A percentile compares a stretch with the other conserved stretches of the same genome.
phyloP scores from a whole-genome alignment of 1,140 invertebrate genomes.

The Macrocentrus cingulum region DNA sequence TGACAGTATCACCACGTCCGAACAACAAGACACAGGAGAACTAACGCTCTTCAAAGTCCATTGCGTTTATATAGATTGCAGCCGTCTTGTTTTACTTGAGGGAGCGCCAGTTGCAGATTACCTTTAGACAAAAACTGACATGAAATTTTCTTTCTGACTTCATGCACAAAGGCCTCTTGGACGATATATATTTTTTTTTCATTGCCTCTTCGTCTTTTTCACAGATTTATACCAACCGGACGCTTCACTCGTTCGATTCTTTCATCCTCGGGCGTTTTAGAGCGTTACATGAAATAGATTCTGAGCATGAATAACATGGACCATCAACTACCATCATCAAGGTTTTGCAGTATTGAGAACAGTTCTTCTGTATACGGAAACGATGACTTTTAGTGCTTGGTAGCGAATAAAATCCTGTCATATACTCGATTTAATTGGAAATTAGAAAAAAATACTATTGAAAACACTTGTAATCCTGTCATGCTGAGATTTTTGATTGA shows the following conservation, averaged over 20 bases:
- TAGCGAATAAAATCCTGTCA: too few species aligned
- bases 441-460: too few species aligned
- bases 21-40: constrained; percentile 2
- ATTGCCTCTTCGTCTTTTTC: constrained; percentile 13
- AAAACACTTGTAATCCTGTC: too few species aligned
- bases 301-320: constrained; percentile 6
- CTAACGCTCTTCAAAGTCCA: constrained; percentile 3
- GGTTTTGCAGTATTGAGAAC: not conserved
- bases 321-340: not conserved
- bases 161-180: not conserved
- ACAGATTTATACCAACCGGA: not conserved
- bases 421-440: too few species aligned
- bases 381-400: not conserved
- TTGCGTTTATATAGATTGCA: constrained; percentile 46
- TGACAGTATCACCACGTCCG: constrained; percentile 3
- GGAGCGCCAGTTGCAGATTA: not conserved
- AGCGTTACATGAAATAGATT: constrained; percentile 44
- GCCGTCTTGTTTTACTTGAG: constrained; percentile 5
- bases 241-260: constrained; percentile 24
- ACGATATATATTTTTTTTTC: not conserved
- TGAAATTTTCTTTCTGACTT: constrained; percentile 9
- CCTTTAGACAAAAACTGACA: constrained; percentile 6
- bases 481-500: too few species aligned
- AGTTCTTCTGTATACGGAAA: not conserved
- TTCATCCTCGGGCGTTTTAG: constrained; percentile 38